Percentiles rank a stretch among this genome's conserved stretches.
Conservation (phyloP, 23 tunicate species). For the Halocynthia roretzi region DNA sequence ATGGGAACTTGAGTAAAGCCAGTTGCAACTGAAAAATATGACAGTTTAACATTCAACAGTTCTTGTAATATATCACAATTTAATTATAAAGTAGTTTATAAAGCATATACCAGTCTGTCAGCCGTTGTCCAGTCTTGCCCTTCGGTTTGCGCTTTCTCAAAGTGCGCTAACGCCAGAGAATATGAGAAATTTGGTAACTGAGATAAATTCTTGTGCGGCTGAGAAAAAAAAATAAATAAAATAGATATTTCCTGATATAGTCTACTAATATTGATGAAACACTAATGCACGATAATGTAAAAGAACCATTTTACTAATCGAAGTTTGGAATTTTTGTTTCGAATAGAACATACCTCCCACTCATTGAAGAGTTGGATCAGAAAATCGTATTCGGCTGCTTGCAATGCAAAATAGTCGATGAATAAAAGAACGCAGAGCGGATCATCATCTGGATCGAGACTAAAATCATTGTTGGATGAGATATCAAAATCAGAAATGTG, state of each 20-base stretch:
- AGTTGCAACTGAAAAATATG: slow-evolving; percentile 27
- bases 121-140: slow-evolving; percentile 17
- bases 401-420: slow-evolving; percentile 55
- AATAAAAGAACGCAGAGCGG: slow-evolving; percentile 52
- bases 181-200: slow-evolving; percentile 87
- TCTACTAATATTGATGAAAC: background rate
- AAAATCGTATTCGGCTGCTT: slow-evolving; percentile 54
- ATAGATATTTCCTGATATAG: background rate
- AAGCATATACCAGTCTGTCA: slow-evolving; percentile 18
- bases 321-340: background rate
- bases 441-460: slow-evolving; percentile 80
- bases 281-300: background rate
- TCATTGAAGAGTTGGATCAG: slow-evolving; percentile 33
- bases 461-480: background rate
- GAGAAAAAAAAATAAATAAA: background rate
- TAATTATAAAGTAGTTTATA: background rate
- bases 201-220: slow-evolving; percentile 44
- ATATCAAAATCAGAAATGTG: background rate
- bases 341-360: slow-evolving; percentile 43
- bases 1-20: slow-evolving; percentile 72
- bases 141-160: slow-evolving; percentile 6
- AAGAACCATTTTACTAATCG: background rate
- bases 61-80: background rate
- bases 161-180: slow-evolving; percentile 69
- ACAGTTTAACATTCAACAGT: background rate